Evolutionary conservation across 1,140 invertebrate genomes (phyloP).

Genomic region (Leptopilina boulardi): DNA sequence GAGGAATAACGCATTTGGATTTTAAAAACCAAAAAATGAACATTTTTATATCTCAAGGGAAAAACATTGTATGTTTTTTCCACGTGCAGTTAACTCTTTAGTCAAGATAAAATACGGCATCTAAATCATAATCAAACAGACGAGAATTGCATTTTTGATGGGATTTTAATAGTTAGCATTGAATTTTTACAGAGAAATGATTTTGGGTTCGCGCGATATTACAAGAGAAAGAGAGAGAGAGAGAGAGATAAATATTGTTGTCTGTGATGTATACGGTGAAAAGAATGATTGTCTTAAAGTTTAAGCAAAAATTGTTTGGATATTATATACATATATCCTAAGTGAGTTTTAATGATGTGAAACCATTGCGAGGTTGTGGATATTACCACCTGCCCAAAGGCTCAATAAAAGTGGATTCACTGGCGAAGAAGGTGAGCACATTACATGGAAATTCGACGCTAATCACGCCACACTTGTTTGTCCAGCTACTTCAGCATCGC

Average conservation of each 20-base stretch:
- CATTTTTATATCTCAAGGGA: too few relatives aligned
- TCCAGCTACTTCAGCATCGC: conserved; percentile 50
- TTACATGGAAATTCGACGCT: conserved; percentile 60
- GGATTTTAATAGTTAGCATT: not conserved
- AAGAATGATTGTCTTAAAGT: conserved; percentile 33
- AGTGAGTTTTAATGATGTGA: conserved; percentile 72
- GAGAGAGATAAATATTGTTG: not conserved
- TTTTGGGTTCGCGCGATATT: not conserved
- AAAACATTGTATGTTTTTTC: too few relatives aligned
- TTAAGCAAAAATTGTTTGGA: conserved; percentile 61
- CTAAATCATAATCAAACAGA: too few relatives aligned
- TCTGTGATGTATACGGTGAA: not conserved
- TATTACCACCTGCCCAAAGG: conserved; percentile 59
- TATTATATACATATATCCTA: conserved; percentile 74
- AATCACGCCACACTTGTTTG: conserved; percentile 53
- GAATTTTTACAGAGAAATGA: not conserved
- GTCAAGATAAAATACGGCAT: too few relatives aligned
- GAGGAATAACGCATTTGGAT: too few relatives aligned
- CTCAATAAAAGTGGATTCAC: conserved; percentile 56
- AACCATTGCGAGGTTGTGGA: conserved; percentile 54
- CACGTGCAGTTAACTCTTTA: too few relatives aligned
- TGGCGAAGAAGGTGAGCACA: conserved; percentile 54
- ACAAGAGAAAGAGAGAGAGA: too few relatives aligned
- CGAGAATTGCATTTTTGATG: too few relatives aligned
- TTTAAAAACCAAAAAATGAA: too few relatives aligned